Conservation (phyloP, 2,797 vertebrate genomes). For the Siniperca scherzeri region DNA sequence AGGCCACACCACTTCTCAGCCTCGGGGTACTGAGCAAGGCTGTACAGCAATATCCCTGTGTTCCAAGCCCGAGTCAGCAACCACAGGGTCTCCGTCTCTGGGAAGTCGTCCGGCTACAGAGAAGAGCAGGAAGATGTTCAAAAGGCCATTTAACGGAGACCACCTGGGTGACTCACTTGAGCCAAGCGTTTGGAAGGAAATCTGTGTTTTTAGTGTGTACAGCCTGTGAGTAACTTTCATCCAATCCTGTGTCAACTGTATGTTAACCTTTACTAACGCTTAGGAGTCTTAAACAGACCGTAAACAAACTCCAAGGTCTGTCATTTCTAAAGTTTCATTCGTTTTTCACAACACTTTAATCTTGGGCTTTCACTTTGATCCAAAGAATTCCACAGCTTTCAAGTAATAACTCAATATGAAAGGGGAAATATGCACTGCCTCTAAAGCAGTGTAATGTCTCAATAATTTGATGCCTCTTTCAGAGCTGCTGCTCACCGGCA, state of each 20-base stretch:
- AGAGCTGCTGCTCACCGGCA: constrained; percentile 77
- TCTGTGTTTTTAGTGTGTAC: constrained; percentile 23
- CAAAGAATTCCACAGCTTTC: constrained; percentile 72
- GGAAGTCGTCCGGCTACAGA: constrained; percentile 85
- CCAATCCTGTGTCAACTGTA: constrained; percentile 51
- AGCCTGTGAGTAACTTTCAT: constrained; percentile 47
- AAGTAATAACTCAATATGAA: constrained; percentile 70
- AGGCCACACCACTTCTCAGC: constrained; percentile 93
- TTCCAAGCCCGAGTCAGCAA: constrained; percentile 95
- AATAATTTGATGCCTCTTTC: constrained; percentile 81
- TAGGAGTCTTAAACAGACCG: constrained; percentile 27
- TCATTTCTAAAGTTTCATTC: constrained; percentile 58
- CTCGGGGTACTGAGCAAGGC: constrained; percentile 84
- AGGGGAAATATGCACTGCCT: constrained; percentile 74
- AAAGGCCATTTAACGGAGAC: constrained; percentile 55
- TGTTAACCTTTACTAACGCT: constrained; percentile 58
- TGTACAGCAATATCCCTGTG: constrained; percentile 90
- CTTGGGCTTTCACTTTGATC: constrained; percentile 75
- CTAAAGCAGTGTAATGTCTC: constrained; percentile 70
- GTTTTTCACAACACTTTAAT: constrained; percentile 66
- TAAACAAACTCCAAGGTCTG: constrained; percentile 43
- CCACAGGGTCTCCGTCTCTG: constrained; percentile 93
- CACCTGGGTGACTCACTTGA: constrained; percentile 58
- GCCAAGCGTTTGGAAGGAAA: constrained; percentile 36
- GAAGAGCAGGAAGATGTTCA: constrained; percentile 62